These are phyloP conservation scores for Prosapia bicincta DNA, from an alignment of 2,888 invertebrate species.

Conservation along the genomic window DNA sequence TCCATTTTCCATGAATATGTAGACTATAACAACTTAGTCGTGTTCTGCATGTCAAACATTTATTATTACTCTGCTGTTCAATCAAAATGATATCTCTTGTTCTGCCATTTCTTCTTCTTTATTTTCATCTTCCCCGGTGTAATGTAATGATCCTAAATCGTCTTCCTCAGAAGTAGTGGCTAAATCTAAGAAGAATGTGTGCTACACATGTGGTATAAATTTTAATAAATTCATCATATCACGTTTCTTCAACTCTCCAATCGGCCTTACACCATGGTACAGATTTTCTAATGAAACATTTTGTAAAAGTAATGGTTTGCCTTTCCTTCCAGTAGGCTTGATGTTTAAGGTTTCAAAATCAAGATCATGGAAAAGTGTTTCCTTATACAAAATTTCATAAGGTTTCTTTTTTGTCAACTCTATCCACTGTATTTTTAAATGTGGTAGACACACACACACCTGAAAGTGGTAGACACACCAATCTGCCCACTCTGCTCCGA, in stretches of 20 bases:
- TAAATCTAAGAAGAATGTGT: neutral
- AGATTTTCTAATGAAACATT: neutral
- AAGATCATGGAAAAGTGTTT: neutral
- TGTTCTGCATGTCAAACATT: no score
- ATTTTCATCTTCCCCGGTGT: no score
- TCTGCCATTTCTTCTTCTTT: no score
- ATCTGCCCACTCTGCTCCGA: no score
- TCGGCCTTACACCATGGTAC: neutral
- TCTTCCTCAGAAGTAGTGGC: no score
- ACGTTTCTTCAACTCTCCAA: neutral
- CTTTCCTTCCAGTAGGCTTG: neutral
- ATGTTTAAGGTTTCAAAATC: neutral
- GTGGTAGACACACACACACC: no score
- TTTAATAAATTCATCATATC: neutral
- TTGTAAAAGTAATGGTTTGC: neutral
- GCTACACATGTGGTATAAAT: neutral
- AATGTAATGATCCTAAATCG: no score
- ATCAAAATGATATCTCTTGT: no score
- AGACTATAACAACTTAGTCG: no score
- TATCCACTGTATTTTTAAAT: neutral
- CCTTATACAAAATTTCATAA: neutral
- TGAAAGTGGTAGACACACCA: no score
- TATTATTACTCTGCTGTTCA: no score
- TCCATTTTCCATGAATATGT: no score
- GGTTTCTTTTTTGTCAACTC: neutral